Conservation (phyloP, 2,797 vertebrate species). For the Manis javanica region DNA sequence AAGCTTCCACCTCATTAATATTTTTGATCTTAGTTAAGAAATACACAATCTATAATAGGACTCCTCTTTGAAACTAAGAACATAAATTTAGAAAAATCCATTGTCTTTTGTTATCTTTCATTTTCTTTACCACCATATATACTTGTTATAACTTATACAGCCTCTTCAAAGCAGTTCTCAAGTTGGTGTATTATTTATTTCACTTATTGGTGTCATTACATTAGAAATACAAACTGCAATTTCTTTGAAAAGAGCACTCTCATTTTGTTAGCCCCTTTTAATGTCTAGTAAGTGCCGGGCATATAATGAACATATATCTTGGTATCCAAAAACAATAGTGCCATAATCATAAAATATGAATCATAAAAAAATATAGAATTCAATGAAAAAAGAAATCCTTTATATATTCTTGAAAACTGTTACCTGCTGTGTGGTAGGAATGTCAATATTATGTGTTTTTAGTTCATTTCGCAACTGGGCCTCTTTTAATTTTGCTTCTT, state of each 20-base stretch:
- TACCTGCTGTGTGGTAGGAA: slow-evolving; percentile 85
- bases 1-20: neutral
- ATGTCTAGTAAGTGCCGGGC: neutral
- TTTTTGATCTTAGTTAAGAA: neutral
- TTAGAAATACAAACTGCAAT: slow-evolving; percentile 41
- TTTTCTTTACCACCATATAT: neutral
- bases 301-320: neutral
- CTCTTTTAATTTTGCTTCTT: slow-evolving; percentile 86
- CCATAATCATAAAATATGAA: slow-evolving; percentile 40
- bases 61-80: slow-evolving; percentile 6
- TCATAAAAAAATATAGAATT: slow-evolving; percentile 26
- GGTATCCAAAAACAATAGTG: neutral
- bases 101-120: slow-evolving; percentile 18
- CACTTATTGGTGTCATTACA: slow-evolving; percentile 12
- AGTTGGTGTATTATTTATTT: neutral
- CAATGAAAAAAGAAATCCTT: slow-evolving; percentile 21
- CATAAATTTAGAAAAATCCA: neutral
- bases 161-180: slow-evolving; percentile 11
- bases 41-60: neutral
- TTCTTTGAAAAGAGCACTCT: slow-evolving; percentile 24
- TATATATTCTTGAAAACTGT: slow-evolving; percentile 60
- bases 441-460: slow-evolving; percentile 81
- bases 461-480: slow-evolving; percentile 84
- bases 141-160: neutral
- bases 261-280: slow-evolving; percentile 7